A percentile compares a stretch with the other conserved stretches of the same genome.
phyloP scores from a whole-genome alignment of 2,797 vertebrate genomes.

The Siniperca scherzeri region DNA sequence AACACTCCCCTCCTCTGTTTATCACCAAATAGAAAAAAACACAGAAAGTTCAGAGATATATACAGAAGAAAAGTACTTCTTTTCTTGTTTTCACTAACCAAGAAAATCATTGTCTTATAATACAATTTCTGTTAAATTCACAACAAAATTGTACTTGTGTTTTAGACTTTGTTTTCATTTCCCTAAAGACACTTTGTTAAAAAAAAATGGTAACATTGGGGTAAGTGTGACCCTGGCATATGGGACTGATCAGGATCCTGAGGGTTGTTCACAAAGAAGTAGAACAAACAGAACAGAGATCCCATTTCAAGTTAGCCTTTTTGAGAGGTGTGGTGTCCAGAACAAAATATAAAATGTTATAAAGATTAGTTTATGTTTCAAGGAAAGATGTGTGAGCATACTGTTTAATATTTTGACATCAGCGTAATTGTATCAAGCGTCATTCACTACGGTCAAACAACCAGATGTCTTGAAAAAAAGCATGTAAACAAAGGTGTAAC shows the following conservation, averaged over 20 bases:
- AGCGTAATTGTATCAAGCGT: fast-evolving
- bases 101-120: conserved; percentile 1
- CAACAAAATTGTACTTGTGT: conserved; percentile 16
- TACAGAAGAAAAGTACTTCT: conserved; percentile 46
- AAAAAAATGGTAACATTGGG: not conserved
- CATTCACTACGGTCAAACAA: not conserved
- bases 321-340: not conserved
- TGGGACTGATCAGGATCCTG: conserved; percentile 72
- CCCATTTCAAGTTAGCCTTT: conserved; percentile 4
- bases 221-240: conserved; percentile 72
- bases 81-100: conserved; percentile 21
- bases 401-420: not conserved
- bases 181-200: conserved; percentile 2
- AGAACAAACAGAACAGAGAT: conserved; percentile 50
- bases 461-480: not conserved
- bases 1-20: conserved; percentile 81
- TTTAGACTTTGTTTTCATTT: conserved; percentile 26
- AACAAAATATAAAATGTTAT: not conserved
- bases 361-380: conserved; percentile 1
- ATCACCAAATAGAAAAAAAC: conserved; percentile 74
- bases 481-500: not conserved
- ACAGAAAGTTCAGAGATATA: conserved; percentile 61
- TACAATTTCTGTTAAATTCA: conserved; percentile 13
- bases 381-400: not conserved
- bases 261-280: conserved; percentile 58